phyloP scores from a whole-genome alignment of 2,888 invertebrate genomes.

The Catotricha subobsoleta region DNA sequence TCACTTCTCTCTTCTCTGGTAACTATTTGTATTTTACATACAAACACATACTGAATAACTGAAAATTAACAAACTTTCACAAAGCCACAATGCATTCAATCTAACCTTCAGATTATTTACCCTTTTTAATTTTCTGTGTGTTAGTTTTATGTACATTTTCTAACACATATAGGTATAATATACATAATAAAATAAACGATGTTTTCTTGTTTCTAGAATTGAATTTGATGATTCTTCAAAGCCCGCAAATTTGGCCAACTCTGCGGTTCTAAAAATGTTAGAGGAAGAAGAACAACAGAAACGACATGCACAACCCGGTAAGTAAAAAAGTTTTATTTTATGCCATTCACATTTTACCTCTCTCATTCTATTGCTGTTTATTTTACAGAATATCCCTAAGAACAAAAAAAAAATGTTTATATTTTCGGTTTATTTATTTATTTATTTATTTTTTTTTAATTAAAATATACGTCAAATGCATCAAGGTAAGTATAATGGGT shows the following conservation, averaged over 20 bases:
- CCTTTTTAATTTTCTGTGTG: background rate
- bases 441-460: too few species aligned
- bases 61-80: constrained; percentile 4
- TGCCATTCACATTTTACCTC: too few species aligned
- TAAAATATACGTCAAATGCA: too few species aligned
- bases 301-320: constrained; percentile 39
- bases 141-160: background rate
- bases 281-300: constrained; percentile 64
- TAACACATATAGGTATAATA: background rate
- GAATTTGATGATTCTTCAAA: constrained; percentile 58
- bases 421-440: too few species aligned
- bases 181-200: background rate
- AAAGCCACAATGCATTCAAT: background rate
- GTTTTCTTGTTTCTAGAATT: constrained; percentile 37
- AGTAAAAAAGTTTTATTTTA: constrained; percentile 33
- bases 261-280: constrained; percentile 66
- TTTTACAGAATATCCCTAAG: too few species aligned
- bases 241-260: constrained; percentile 66
- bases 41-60: background rate
- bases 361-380: too few species aligned
- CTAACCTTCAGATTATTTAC: background rate
- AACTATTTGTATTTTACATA: constrained; percentile 3
- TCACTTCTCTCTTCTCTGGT: background rate
- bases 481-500: too few species aligned
- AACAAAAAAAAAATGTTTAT: too few species aligned